Conservation (phyloP, 30 jellyfish, hydroid and myxozoan species). For the Turritopsis rubra region DNA sequence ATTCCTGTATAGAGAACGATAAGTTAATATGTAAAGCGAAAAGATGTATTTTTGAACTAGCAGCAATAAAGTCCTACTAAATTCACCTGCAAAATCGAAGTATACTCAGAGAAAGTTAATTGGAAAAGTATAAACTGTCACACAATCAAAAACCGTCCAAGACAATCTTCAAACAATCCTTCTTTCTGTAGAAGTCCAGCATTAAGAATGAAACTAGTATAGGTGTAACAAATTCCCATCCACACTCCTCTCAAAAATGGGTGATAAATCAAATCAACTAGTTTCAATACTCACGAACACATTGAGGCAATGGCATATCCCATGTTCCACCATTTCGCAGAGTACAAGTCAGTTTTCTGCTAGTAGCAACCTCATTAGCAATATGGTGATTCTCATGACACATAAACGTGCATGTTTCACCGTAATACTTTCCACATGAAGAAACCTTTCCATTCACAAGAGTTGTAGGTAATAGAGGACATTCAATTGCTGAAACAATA, state of each 20-base stretch:
- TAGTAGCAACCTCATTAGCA: constrained; percentile 58
- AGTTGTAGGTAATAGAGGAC: constrained; percentile 60
- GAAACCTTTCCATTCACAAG: constrained; percentile 60
- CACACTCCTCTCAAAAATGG: no score
- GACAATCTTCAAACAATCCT: no score
- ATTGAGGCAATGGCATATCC: constrained; percentile 56
- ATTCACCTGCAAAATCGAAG: no score
- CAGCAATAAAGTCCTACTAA: background rate
- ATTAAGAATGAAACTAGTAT: no score
- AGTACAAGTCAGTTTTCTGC: constrained; percentile 57
- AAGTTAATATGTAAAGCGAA: background rate
- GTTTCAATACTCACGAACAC: constrained; percentile 64
- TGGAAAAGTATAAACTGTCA: no score
- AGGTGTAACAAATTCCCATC: no score
- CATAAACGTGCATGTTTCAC: constrained; percentile 67
- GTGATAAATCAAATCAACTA: background rate
- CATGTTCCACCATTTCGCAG: constrained; percentile 54
- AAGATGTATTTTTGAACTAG: background rate
- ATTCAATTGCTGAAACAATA: constrained; percentile 51
- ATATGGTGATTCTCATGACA: constrained; percentile 70
- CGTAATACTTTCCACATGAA: constrained; percentile 64
- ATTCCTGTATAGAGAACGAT: no score
- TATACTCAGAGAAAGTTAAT: no score
- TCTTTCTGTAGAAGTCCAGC: no score
- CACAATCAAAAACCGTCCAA: no score